Conservation (phyloP, 2,888 invertebrate genomes). For the Napeogenes sylphis region DNA sequence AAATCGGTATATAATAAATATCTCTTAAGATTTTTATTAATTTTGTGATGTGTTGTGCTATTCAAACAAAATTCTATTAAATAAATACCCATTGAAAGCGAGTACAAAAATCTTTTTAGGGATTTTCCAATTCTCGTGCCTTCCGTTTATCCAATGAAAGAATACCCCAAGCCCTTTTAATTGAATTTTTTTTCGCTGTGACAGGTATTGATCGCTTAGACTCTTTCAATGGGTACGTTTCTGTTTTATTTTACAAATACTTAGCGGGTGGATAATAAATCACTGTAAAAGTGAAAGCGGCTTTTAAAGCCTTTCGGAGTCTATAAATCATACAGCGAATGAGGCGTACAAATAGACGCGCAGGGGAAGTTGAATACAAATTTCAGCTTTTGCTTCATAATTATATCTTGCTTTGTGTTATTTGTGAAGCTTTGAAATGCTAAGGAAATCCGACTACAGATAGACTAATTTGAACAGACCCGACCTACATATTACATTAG, state of each 20-base stretch:
- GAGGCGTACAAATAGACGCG: constrained; percentile 42
- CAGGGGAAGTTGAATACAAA: constrained; percentile 32
- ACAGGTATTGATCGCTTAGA: constrained; percentile 66
- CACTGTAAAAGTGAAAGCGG: constrained; percentile 58
- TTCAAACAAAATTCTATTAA: constrained; percentile 42
- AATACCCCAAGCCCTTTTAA: constrained; percentile 60
- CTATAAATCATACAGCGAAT: constrained; percentile 63
- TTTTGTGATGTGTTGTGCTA: too few relatives aligned
- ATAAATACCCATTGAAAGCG: constrained; percentile 52
- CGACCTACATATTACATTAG: not conserved
- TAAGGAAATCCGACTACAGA: constrained; percentile 20
- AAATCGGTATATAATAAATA: too few relatives aligned
- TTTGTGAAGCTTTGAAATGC: constrained; percentile 23
- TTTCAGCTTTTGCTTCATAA: constrained; percentile 27
- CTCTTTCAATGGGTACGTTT: constrained; percentile 56
- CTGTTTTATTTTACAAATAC: constrained; percentile 66
- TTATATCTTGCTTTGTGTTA: constrained; percentile 27
- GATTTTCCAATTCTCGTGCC: constrained; percentile 64
- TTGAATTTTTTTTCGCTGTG: constrained; percentile 67
- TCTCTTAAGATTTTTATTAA: too few relatives aligned
- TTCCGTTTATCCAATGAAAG: constrained; percentile 65
- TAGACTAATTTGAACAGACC: not conserved
- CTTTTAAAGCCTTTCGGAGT: constrained; percentile 59
- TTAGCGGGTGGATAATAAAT: constrained; percentile 62
- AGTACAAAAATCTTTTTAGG: constrained; percentile 59